phyloP scores from a whole-genome alignment of 1,140 invertebrate species.

The Rhopalosiphum maidis region DNA sequence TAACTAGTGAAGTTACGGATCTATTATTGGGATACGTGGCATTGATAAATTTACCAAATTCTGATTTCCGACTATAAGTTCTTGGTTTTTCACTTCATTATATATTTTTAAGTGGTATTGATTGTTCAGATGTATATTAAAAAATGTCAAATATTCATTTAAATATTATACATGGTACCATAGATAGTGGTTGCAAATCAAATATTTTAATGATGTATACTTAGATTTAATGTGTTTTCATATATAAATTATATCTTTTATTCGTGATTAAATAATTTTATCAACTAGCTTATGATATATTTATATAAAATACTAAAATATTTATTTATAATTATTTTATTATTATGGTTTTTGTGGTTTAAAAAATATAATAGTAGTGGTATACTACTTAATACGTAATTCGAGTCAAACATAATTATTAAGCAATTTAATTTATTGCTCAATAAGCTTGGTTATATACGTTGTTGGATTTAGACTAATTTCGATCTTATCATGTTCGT shows the following conservation, averaged over 20 bases:
- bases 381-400: not conserved
- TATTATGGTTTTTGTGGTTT: not conserved
- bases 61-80: not conserved
- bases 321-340: not conserved
- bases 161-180: not conserved
- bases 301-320: not conserved
- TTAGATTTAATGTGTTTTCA: not conserved
- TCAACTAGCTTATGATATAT: not conserved
- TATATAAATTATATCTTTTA: not conserved
- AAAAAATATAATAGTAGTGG: not conserved
- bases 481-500: not conserved
- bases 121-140: not conserved
- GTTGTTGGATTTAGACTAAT: not conserved
- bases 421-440: not conserved
- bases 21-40: not conserved
- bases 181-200: not conserved
- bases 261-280: not conserved
- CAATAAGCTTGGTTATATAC: not conserved
- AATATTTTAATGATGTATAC: not conserved
- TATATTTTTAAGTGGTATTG: not conserved
- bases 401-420: not conserved
- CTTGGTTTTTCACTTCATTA: not conserved
- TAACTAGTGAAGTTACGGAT: not conserved
- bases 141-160: not conserved
- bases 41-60: not conserved